Conservation (phyloP, 1,140 invertebrate species). For the Augochlora pura region DNA sequence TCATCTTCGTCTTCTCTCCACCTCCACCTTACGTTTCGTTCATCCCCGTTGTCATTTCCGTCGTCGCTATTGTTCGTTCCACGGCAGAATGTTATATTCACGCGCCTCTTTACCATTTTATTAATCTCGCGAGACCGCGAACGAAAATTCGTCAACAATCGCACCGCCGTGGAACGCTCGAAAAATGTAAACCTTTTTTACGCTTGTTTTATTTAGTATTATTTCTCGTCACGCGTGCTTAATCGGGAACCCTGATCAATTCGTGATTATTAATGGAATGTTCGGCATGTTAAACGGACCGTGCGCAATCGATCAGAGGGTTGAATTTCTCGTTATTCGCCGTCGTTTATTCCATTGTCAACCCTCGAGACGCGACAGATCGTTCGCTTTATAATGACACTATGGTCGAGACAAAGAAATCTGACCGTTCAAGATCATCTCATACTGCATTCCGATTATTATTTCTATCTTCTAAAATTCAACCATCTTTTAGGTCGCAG, state of each 20-base stretch:
- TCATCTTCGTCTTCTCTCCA: not conserved
- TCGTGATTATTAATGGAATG: constrained; percentile 28
- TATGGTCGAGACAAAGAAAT: not conserved
- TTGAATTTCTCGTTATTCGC: not conserved
- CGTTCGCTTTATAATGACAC: constrained; percentile 11
- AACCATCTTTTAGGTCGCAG: too few relatives aligned
- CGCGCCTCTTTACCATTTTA: not conserved
- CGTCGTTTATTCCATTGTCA: not conserved
- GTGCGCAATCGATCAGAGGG: not conserved
- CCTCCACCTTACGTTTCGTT: constrained; percentile 18
- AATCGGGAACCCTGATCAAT: constrained; percentile 47
- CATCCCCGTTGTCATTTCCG: not conserved
- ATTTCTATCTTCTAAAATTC: not conserved
- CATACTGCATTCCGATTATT: not conserved
- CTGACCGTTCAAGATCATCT: not conserved
- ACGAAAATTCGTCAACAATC: not conserved
- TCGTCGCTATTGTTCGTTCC: not conserved
- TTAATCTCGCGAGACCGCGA: not conserved
- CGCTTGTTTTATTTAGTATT: not conserved
- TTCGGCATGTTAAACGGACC: constrained; percentile 12
- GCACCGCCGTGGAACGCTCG: constrained; percentile 17
- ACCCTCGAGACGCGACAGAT: not conserved
- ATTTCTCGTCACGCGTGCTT: constrained; percentile 1
- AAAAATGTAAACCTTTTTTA: constrained; percentile 33
- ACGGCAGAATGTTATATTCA: too few relatives aligned